Conservation (phyloP, 2,888 invertebrate species). For the Formica aserva region DNA sequence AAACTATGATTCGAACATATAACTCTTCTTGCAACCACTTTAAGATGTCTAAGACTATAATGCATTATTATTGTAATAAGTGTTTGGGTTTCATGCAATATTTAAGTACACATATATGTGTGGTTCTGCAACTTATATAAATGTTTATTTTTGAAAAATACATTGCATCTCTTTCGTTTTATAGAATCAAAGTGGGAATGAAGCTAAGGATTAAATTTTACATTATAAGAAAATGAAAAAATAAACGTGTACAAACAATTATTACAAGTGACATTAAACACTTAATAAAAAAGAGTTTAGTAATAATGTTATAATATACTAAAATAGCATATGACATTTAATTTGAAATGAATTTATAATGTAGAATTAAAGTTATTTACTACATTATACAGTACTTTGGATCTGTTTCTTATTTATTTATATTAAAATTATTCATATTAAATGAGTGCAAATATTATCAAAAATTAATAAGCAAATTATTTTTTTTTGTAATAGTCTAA, state of each 20-base stretch:
- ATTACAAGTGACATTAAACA: background rate
- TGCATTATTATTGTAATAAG: conserved; percentile 46
- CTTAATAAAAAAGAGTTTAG: background rate
- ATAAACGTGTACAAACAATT: background rate
- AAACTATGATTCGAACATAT: conserved; percentile 86
- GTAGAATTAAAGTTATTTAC: too few species aligned
- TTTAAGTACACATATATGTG: background rate
- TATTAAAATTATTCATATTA: background rate
- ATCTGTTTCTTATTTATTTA: conserved; percentile 6
- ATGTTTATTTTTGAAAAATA: background rate
- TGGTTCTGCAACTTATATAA: background rate
- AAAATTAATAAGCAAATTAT: background rate
- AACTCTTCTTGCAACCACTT: conserved; percentile 70
- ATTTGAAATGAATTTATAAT: background rate
- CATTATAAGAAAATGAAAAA: background rate
- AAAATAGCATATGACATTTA: background rate
- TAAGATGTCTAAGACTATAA: conserved; percentile 48
- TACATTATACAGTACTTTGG: background rate
- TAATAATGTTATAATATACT: background rate
- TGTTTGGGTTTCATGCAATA: background rate
- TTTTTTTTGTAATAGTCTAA: conserved; percentile 5
- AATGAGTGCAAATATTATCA: background rate
- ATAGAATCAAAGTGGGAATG: background rate
- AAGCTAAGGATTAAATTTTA: background rate
- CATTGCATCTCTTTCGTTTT: background rate